Conservation (phyloP, 2,888 invertebrate species). For the Beris chalybata region DNA sequence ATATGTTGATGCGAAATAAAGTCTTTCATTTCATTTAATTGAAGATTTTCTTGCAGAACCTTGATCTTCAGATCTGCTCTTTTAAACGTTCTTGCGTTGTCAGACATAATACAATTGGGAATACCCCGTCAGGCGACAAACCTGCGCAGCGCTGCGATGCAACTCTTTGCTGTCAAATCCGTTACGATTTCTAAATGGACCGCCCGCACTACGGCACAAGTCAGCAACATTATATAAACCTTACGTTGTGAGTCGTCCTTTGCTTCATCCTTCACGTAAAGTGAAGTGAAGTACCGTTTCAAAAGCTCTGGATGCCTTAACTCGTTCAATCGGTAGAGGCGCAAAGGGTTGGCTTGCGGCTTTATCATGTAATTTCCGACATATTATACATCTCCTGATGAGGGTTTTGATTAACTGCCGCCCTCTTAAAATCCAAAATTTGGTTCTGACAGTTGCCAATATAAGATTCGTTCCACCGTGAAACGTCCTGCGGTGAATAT, state of each 20-base stretch:
- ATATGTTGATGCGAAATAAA: constrained; percentile 17
- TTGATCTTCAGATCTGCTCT: neutral
- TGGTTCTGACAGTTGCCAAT: neutral
- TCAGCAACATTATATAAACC: constrained; percentile 19
- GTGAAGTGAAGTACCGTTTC: constrained; percentile 23
- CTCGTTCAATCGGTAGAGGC: constrained; percentile 28
- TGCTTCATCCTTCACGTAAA: constrained; percentile 2
- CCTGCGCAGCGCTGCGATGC: constrained; percentile 21
- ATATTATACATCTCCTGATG: constrained; percentile 29
- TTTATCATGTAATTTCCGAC: constrained; percentile 26
- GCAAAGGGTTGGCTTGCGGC: constrained; percentile 20
- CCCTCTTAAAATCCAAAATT: constrained; percentile 16
- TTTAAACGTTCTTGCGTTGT: constrained; percentile 27
- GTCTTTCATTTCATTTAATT: neutral
- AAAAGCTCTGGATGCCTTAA: constrained; percentile 20
- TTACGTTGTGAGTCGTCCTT: neutral
- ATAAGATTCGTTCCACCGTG: neutral
- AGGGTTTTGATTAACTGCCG: constrained; percentile 23
- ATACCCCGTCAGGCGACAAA: constrained; percentile 27
- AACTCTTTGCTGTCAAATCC: constrained; percentile 17
- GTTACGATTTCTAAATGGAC: constrained; percentile 22
- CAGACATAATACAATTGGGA: constrained; percentile 27
- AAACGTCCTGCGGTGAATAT: neutral
- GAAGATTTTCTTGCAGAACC: neutral
- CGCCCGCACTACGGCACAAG: constrained; percentile 21